A percentile compares a stretch with the other conserved stretches of the same genome.
These are phyloP conservation scores for Papilio polytes DNA, from an alignment of 1,140 invertebrate species.

Conservation along the genomic window DNA sequence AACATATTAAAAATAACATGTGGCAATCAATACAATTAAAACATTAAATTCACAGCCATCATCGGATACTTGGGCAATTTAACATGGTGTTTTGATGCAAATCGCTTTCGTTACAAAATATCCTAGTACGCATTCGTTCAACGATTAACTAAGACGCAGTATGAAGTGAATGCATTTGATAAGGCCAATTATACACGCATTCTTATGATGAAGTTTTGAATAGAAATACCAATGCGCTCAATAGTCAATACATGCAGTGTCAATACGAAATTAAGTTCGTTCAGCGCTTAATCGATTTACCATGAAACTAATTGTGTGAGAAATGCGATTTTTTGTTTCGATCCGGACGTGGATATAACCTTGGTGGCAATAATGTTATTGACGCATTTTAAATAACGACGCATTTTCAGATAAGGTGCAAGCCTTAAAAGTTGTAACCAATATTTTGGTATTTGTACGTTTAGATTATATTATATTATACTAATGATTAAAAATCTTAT, in stretches of 20 bases:
- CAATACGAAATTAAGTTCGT: neutral
- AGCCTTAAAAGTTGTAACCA: neutral
- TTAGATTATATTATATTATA: neutral
- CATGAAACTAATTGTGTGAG: conserved; percentile 23
- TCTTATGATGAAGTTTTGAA: conserved; percentile 38
- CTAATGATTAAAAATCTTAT: too few species aligned
- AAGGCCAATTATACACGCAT: conserved; percentile 51
- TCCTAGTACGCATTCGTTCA: conserved; percentile 24
- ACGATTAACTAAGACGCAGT: conserved; percentile 34
- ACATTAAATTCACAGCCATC: too few species aligned
- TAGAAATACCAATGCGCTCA: conserved; percentile 5
- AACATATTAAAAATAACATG: too few species aligned
- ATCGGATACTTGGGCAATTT: conserved; percentile 1
- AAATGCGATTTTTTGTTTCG: conserved; percentile 31
- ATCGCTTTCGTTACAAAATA: conserved; percentile 24
- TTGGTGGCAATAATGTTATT: neutral
- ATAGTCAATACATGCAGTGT: conserved; percentile 1
- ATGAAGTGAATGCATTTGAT: conserved; percentile 45
- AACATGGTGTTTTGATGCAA: conserved; percentile 33
- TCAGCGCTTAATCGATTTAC: conserved; percentile 33
- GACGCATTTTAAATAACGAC: neutral
- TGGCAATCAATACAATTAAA: too few species aligned
- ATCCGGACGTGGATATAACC: conserved; percentile 1
- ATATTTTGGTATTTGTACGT: neutral
- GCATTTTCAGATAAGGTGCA: neutral